Percentiles rank a stretch among this genome's conserved stretches.
Conservation (phyloP, 2,113 vertebrate species). For the Callithrix jacchus region DNA sequence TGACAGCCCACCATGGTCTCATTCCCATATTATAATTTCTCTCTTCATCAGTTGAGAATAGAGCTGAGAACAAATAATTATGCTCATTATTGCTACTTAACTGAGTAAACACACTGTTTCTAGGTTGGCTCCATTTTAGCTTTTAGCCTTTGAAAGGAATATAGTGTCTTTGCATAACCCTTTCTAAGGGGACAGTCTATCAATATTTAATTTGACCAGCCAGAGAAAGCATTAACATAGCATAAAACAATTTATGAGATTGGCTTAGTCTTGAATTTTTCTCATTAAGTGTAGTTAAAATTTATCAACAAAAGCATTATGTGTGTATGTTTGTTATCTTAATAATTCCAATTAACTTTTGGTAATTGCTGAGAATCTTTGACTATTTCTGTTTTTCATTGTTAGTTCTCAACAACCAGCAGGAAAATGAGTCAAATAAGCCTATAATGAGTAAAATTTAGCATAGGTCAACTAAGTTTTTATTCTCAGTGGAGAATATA, state of each 20-base stretch:
- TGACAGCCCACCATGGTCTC: not conserved
- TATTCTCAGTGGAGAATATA: slow-evolving; percentile 68
- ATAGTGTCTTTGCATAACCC: slow-evolving; percentile 64
- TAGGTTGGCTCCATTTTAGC: slow-evolving; percentile 62
- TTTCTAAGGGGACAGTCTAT: slow-evolving; percentile 73
- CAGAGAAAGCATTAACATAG: slow-evolving; percentile 74
- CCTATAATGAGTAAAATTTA: slow-evolving; percentile 70
- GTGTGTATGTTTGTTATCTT: slow-evolving; percentile 81
- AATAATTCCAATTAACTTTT: slow-evolving; percentile 85
- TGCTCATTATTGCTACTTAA: slow-evolving; percentile 44
- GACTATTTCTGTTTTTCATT: slow-evolving; percentile 70
- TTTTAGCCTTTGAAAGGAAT: slow-evolving; percentile 74
- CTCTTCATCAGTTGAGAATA: slow-evolving; percentile 33
- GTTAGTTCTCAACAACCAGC: slow-evolving; percentile 73
- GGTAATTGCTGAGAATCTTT: slow-evolving; percentile 81
- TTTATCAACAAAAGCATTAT: slow-evolving; percentile 57
- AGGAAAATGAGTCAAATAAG: slow-evolving; percentile 68
- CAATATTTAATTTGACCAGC: slow-evolving; percentile 81
- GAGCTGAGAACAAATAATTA: slow-evolving; percentile 60
- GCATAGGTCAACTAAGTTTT: slow-evolving; percentile 59
- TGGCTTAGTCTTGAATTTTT: slow-evolving; percentile 72
- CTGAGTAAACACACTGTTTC: slow-evolving; percentile 64
- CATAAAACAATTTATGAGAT: slow-evolving; percentile 75
- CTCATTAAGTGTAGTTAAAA: slow-evolving; percentile 79
- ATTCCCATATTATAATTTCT: not conserved